Conservation (phyloP, 53 echinoderm and acorn worm genomes). For the Stichopus horrens region DNA sequence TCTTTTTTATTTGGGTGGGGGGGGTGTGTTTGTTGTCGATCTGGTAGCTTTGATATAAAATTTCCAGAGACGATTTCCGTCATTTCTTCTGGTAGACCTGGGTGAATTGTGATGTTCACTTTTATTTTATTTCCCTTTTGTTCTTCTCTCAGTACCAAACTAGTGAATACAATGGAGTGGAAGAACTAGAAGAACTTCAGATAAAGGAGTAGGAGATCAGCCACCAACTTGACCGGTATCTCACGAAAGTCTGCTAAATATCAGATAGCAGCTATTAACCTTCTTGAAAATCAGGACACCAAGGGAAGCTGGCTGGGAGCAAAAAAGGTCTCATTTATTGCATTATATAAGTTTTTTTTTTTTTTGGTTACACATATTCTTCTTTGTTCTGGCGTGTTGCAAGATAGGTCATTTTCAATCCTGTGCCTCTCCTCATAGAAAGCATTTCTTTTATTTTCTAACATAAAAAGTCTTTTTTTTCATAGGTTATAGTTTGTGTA, state of each 20-base stretch:
- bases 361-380: too few relatives aligned
- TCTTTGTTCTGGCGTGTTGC: not conserved
- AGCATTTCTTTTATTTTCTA: not conserved
- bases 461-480: not conserved
- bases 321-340: not conserved
- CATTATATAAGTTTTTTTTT: not conserved
- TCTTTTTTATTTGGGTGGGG: too few relatives aligned
- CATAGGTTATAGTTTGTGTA: not conserved
- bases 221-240: not conserved
- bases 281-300: not conserved
- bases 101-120: too few relatives aligned
- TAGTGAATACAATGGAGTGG: slow-evolving; percentile 48
- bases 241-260: not conserved
- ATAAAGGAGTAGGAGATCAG: slow-evolving; percentile 36
- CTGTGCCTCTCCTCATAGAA: not conserved
- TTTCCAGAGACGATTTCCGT: too few relatives aligned
- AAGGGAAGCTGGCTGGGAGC: slow-evolving; percentile 2
- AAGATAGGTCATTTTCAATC: not conserved
- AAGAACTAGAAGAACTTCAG: slow-evolving; percentile 53
- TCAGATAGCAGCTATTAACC: not conserved
- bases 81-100: too few relatives aligned
- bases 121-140: not conserved
- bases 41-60: too few relatives aligned
- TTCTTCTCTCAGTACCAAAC: slow-evolving; percentile 19
- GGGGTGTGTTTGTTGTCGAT: too few relatives aligned